A percentile compares a stretch with the other conserved stretches of the same genome.
Conservation (phyloP, 2,888 invertebrate species). For the Mimumesa dahlbomi region DNA sequence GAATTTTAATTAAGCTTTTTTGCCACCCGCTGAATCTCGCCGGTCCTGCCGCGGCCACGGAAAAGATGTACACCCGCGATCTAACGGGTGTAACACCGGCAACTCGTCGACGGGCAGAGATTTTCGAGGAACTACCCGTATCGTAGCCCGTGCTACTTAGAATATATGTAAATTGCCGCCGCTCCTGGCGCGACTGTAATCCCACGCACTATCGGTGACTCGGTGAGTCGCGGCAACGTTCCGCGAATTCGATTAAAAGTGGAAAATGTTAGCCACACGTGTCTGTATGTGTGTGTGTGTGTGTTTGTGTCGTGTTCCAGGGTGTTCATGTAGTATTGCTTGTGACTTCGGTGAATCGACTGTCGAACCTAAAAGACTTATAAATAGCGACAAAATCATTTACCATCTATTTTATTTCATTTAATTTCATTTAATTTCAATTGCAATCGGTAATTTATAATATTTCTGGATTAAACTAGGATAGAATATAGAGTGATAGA, state of each 20-base stretch:
- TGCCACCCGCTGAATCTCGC: slow-evolving; percentile 52
- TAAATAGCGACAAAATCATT: too few species aligned
- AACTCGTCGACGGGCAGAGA: slow-evolving; percentile 1
- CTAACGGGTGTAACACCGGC: slow-evolving; percentile 52
- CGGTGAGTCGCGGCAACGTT: not conserved
- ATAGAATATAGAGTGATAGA: too few species aligned
- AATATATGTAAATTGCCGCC: slow-evolving; percentile 33
- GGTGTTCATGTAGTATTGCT: too few species aligned
- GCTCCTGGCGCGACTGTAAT: slow-evolving; percentile 29
- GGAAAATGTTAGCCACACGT: too few species aligned
- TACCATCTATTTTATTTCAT: too few species aligned
- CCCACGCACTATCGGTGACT: slow-evolving; percentile 37
- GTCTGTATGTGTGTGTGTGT: too few species aligned
- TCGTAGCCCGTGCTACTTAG: not conserved
- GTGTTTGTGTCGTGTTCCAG: too few species aligned
- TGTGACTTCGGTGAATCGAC: too few species aligned
- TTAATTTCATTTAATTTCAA: too few species aligned
- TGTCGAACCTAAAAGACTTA: too few species aligned
- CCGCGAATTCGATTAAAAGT: not conserved
- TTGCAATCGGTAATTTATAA: too few species aligned
- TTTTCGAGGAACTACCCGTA: slow-evolving; percentile 1
- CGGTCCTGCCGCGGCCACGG: slow-evolving; percentile 38
- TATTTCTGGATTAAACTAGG: too few species aligned
- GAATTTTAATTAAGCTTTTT: slow-evolving; percentile 75
- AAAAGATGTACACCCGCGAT: slow-evolving; percentile 42